These are phyloP conservation scores for Plecotus auritus DNA, from an alignment of 2,113 vertebrate genomes.

Conservation along the genomic window DNA sequence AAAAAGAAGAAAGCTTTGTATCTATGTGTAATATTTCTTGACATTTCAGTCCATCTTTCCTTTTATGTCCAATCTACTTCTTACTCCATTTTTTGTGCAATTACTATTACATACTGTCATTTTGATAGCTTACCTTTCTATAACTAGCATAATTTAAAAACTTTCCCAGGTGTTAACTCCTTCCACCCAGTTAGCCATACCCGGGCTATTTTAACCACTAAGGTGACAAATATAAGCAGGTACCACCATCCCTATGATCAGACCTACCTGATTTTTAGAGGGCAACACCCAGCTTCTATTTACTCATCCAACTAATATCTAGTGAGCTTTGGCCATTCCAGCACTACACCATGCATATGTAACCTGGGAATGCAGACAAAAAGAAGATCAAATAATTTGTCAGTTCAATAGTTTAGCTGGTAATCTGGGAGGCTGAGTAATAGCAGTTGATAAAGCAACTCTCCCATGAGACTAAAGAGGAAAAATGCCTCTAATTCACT, in stretches of 20 bases:
- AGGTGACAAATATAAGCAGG: not conserved
- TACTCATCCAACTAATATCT: not conserved
- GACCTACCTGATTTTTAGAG: not conserved
- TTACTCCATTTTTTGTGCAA: not conserved
- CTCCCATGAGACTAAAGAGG: not conserved
- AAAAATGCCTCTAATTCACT: not conserved
- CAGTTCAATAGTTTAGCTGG: not conserved
- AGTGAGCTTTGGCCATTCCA: not conserved
- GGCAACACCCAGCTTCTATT: not conserved
- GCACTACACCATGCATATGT: not conserved
- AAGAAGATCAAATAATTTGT: not conserved
- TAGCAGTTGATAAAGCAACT: not conserved
- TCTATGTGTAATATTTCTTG: not conserved
- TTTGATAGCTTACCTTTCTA: not conserved
- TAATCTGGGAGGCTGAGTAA: not conserved
- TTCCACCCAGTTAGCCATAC: slow-evolving; percentile 3
- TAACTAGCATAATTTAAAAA: slow-evolving; percentile 16
- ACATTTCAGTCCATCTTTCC: not conserved
- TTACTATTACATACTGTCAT: not conserved
- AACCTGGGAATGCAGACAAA: not conserved
- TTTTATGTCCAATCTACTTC: not conserved
- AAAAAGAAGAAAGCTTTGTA: not conserved
- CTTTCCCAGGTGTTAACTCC: not conserved
- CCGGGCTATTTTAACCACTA: not conserved
- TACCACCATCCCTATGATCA: not conserved